These are phyloP conservation scores for Regulus satrapa DNA, from an alignment of 2,113 vertebrate genomes.

Conservation along the genomic window DNA sequence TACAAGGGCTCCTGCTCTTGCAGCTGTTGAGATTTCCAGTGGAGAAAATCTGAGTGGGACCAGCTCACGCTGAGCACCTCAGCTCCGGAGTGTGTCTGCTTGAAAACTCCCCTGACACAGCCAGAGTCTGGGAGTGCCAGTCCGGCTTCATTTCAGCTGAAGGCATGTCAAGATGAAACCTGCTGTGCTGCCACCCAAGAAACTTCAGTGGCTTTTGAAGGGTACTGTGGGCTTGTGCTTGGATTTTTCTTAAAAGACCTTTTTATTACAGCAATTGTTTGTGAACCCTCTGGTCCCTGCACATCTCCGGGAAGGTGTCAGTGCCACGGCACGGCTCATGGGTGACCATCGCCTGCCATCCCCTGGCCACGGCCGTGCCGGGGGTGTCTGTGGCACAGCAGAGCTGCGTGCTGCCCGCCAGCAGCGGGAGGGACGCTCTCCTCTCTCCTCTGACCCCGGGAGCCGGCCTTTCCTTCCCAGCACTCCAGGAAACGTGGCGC, in stretches of 20 bases:
- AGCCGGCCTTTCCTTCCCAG: too few species aligned
- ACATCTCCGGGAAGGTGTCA: fast-evolving
- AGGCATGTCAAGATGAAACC: neutral
- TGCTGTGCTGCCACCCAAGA: fast-evolving
- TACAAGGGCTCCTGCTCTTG: fast-evolving
- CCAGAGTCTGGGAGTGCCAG: neutral
- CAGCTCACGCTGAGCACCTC: neutral
- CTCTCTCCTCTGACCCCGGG: too few species aligned
- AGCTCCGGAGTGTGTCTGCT: neutral
- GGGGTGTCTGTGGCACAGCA: too few species aligned
- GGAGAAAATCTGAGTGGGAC: neutral
- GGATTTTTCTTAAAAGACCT: too few species aligned
- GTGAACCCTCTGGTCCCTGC: neutral
- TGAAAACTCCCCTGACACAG: neutral
- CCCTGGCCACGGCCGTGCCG: too few species aligned
- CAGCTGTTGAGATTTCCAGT: neutral
- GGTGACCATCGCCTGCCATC: neutral
- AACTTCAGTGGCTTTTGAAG: neutral
- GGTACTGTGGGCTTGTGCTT: neutral
- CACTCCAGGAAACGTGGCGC: too few species aligned
- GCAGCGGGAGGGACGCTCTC: too few species aligned
- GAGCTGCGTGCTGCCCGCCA: too few species aligned
- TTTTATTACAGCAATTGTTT: fast-evolving
- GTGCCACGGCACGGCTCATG: fast-evolving
- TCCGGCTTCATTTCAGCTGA: neutral